Evolutionary conservation across 2,113 vertebrate genomes (phyloP).

Genomic region (Empidonax traillii): DNA sequence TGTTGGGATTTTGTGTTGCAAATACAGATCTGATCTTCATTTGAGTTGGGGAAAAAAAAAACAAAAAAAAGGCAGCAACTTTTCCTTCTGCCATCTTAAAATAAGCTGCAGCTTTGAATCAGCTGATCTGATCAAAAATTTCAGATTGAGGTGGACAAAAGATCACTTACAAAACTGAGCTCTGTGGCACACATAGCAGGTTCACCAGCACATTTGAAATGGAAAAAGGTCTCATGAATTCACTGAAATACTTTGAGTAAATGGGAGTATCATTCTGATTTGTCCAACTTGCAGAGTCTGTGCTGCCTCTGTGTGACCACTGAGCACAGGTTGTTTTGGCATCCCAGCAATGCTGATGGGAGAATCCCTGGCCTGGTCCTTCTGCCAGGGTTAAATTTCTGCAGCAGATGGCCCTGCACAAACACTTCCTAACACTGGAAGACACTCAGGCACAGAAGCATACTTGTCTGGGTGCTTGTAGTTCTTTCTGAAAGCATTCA

Average conservation of each 20-base stretch:
- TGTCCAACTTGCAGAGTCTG: not conserved
- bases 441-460: rapidly evolving
- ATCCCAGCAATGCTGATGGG: not conserved
- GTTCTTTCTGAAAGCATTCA: not conserved
- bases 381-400: not conserved
- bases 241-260: not conserved
- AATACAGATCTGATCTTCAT: not conserved
- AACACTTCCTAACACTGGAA: not conserved
- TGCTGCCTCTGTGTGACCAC: not conserved
- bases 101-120: not conserved
- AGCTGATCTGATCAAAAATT: not conserved
- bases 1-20: not conserved
- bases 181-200: not conserved
- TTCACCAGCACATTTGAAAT: not conserved
- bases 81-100: not conserved
- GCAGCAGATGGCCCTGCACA: not conserved
- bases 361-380: not conserved
- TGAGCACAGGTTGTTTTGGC: not conserved
- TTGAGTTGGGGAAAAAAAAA: not conserved
- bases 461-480: not conserved
- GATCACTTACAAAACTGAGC: not conserved
- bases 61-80: not conserved
- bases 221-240: not conserved
- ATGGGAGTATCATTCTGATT: not conserved
- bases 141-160: not conserved